Conservation (phyloP, 1,140 invertebrate genomes). For the Psix sp. region DNA sequence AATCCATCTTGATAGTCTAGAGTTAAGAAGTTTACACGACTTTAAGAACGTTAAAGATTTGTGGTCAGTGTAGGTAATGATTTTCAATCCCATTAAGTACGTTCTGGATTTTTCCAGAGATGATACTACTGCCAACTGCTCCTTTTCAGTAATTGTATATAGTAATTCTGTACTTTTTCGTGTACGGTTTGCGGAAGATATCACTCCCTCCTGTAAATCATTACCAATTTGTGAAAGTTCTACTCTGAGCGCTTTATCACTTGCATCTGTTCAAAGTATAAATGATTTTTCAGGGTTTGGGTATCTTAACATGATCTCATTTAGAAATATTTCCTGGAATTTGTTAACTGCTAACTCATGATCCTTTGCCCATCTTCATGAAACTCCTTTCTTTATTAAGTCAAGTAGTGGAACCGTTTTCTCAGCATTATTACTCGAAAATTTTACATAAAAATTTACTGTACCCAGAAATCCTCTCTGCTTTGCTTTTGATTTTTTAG, state of each 20-base stretch:
- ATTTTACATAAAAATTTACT: conserved; percentile 40
- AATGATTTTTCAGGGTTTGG: neutral
- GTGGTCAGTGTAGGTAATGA: conserved; percentile 75
- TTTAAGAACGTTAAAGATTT: conserved; percentile 45
- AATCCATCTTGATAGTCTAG: too few species aligned
- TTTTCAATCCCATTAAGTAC: conserved; percentile 64
- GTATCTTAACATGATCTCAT: conserved; percentile 65
- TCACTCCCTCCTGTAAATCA: conserved; percentile 2
- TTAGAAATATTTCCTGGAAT: conserved; percentile 43
- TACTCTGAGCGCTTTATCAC: neutral
- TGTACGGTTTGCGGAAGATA: conserved; percentile 67
- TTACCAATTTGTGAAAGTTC: conserved; percentile 6
- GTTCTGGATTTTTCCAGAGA: conserved; percentile 68
- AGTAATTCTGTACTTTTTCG: conserved; percentile 55
- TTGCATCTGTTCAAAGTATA: neutral
- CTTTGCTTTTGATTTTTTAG: conserved; percentile 46
- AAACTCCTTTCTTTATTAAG: neutral
- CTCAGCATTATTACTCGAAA: neutral
- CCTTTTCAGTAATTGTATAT: conserved; percentile 71
- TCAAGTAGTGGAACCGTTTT: neutral
- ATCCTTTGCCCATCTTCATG: neutral
- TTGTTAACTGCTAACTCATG: neutral
- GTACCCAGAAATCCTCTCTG: conserved; percentile 47
- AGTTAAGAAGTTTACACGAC: conserved; percentile 11
- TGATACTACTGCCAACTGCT: conserved; percentile 71